Evolutionary conservation across 1,140 invertebrate species (phyloP), one percentile per base, ranked within the genome.

Genomic region (Tetragonula clypearis): DNA sequence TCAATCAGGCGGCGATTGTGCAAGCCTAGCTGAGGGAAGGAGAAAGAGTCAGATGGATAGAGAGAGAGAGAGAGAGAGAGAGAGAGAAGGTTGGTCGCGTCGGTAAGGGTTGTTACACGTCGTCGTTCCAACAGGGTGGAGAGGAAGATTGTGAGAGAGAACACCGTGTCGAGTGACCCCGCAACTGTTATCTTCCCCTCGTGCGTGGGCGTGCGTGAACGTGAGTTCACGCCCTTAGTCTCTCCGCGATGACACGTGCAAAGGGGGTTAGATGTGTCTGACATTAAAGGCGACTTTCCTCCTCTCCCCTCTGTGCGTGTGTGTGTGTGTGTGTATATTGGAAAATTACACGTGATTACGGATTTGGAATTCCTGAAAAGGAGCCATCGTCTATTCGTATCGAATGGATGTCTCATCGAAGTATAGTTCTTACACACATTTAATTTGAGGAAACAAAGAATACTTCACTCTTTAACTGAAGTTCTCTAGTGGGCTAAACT

Each of bases 1-100:
- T 94, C 94, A 94, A 94, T 94, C 94, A 94, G 94, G 90, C 84
- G 90, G 90, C 94, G 93, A 94, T 94, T 94, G 94, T 94, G 93
- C 90, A 93, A 93, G 92, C 93, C 93, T 90, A 93, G 91, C 91
- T 88, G 91, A 90, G 92, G 89, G 91, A 91, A 91, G 53, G 35
- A 62, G 75, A 62, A 21, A 23, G 60, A 53, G 35, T 19, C 5
- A 53, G 49, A n/a, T 62, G 23, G 11, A 62, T 23, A 62, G 60
- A 91, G 23, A 72, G 71, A 75, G 74, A 76, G 91, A 91, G 90
- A 78, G 35, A 62, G 30, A 30, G 75, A 62, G n/a, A 23, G 60
- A 53, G 35, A 62, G 60, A 60, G 74, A 76, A 49, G 30, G 11
- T 85, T 89, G 86, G 90, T 88, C 92, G 90, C 89, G 91, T 90